Evolutionary conservation across 2,888 invertebrate species (phyloP).

Genomic region (Dioctria linearis): DNA sequence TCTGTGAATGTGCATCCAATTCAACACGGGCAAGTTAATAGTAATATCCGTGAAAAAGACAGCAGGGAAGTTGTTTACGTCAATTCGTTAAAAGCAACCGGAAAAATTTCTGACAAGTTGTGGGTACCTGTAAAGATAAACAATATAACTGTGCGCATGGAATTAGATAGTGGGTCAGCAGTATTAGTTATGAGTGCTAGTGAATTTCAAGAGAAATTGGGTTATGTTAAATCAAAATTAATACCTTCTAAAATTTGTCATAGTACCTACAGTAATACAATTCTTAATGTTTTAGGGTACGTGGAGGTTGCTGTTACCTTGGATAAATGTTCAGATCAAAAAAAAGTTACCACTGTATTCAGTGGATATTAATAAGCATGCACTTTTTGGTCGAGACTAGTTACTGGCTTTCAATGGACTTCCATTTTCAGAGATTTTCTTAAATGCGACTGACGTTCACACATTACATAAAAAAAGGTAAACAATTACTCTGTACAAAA

Average conservation of each 20-base stretch:
- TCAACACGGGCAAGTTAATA: too few relatives aligned
- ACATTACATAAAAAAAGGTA: too few relatives aligned
- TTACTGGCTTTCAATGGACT: constrained; percentile 52
- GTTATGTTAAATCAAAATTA: background rate
- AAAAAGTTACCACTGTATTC: background rate
- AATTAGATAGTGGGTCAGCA: background rate
- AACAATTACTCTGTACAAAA: too few relatives aligned
- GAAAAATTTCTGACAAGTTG: background rate
- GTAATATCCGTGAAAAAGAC: too few relatives aligned
- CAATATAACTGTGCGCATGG: background rate
- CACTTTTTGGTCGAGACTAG: background rate
- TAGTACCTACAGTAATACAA: background rate
- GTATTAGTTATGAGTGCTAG: background rate
- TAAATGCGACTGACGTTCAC: too few relatives aligned
- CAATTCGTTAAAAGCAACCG: background rate
- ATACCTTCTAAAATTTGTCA: background rate
- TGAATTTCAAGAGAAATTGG: background rate
- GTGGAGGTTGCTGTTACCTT: background rate
- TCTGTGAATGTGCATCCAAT: too few relatives aligned
- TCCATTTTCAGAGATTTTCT: too few relatives aligned
- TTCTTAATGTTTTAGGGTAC: background rate
- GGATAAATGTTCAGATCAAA: too few relatives aligned
- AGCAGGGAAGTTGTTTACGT: too few relatives aligned
- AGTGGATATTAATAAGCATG: background rate
- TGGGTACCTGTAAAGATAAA: background rate